Conservation (phyloP, 2,888 invertebrate genomes). For the Stenoptilia bipunctidactyla region DNA sequence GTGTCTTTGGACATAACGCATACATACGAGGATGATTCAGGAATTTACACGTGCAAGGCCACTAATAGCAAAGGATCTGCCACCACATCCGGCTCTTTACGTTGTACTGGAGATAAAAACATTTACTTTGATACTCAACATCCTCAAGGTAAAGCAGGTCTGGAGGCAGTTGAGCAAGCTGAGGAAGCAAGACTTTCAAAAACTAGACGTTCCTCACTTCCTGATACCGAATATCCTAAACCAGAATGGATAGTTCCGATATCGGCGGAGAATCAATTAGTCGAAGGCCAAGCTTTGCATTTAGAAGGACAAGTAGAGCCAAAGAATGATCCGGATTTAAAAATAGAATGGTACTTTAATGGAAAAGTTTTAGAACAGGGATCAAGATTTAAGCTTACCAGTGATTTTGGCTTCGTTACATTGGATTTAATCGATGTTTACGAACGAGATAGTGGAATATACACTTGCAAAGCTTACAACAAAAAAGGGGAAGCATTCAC, state of each 20-base stretch:
- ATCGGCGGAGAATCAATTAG: constrained; percentile 82
- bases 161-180: constrained; percentile 90
- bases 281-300: constrained; percentile 88
- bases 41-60: constrained; percentile 91
- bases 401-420: constrained; percentile 97
- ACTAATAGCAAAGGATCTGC: constrained; percentile 90
- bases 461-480: constrained; percentile 92
- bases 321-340: constrained; percentile 90
- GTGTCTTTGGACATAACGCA: constrained; percentile 91
- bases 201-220: constrained; percentile 75
- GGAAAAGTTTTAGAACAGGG: constrained; percentile 89
- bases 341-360: constrained; percentile 95
- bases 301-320: constrained; percentile 96
- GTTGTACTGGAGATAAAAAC: constrained; percentile 83
- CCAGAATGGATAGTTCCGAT: constrained; percentile 90
- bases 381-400: constrained; percentile 91
- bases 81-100: constrained; percentile 89
- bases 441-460: constrained; percentile 93
- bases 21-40: constrained; percentile 92
- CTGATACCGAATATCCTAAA: constrained; percentile 84
- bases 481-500: constrained; percentile 92
- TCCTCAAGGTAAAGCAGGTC: constrained; percentile 92
- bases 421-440: constrained; percentile 93
- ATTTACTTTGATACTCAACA: constrained; percentile 93
- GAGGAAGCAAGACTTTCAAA: constrained; percentile 86